phyloP scores from a whole-genome alignment of 2,888 invertebrate species.

The Plebejus argus region DNA sequence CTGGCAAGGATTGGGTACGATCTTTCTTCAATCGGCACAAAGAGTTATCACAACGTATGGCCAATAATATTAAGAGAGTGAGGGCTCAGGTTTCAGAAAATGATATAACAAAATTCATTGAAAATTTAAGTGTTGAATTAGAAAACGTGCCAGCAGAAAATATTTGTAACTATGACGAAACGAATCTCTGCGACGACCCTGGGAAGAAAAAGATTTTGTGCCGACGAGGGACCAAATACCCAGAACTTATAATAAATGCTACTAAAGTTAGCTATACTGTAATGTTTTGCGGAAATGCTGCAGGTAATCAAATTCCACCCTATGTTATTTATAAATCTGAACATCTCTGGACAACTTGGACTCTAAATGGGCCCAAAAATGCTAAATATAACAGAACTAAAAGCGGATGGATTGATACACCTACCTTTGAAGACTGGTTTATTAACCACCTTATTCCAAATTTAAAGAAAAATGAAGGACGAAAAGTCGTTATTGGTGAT shows the following conservation, averaged over 20 bases:
- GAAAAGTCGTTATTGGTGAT: background rate
- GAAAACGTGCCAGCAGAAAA: background rate
- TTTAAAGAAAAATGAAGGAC: constrained; percentile 9
- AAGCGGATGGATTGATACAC: background rate
- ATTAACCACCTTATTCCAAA: background rate
- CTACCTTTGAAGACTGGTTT: background rate
- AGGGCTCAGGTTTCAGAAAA: too few relatives aligned
- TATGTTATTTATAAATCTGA: background rate
- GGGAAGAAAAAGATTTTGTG: background rate
- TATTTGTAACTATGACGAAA: background rate
- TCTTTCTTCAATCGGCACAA: too few relatives aligned
- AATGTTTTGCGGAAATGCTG: background rate
- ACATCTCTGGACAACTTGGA: background rate
- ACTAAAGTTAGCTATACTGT: background rate
- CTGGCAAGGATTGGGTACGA: too few relatives aligned
- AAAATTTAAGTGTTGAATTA: too few relatives aligned
- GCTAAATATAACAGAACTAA: background rate
- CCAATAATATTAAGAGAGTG: too few relatives aligned
- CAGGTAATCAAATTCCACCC: background rate
- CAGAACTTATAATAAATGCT: background rate
- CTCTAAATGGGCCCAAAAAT: background rate
- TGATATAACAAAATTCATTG: too few relatives aligned
- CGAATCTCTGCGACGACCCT: background rate
- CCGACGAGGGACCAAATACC: background rate
- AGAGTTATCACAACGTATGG: too few relatives aligned